Evolutionary conservation across 92 coral and sea anemone species (phyloP), one percentile per base, ranked within the genome.

Genomic region (Scolanthus callimorphus): DNA sequence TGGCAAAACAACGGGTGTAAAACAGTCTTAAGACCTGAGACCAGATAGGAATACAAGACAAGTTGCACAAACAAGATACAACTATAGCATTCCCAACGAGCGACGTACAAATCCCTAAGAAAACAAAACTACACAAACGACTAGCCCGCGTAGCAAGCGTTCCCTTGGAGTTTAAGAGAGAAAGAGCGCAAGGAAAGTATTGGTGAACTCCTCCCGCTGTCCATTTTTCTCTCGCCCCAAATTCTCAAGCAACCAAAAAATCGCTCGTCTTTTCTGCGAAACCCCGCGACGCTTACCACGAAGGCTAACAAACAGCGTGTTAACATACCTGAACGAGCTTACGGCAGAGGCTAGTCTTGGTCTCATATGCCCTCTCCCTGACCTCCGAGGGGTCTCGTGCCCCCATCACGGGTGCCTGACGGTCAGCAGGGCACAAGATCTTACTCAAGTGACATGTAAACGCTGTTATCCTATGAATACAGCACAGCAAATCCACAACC

Each of bases 381-480:
- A 47, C 50, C 3, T 51, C 74, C 23, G 47, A 73, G 30, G 41
- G 27, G 2, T 57, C 81, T n/a, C 51, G 28, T 11, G 71, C 62
- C 31, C 65, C 76, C 20, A 31, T 59, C 10, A 66, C 62, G 29
- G 76, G 45, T 31, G 55, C 67, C 10, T 46, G 58, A 11, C 41
- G 24, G 54, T 74, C 90, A 28, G 66, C 59, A 3, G 96, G 85
- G 41, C 94, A 84, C 17, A 92, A 70, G 26, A 92, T 62, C 59
- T 81, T 69, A 50, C 90, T 74, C 11, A 92, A 57, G 60, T 92
- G 98, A 74, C 96, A 74, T 1, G 84, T 80, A 57, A 92, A 90
- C 6, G 92, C 55, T 19, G 78, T 69, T 34, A 88, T 45, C 25
- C 98, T 90, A 63, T 89, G 81, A n/a, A 92, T 58, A 30, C 83